Base-by-base conservation (phyloP, 2,113 vertebrate genomes). In the Melanerpes formicivorus region DNA sequence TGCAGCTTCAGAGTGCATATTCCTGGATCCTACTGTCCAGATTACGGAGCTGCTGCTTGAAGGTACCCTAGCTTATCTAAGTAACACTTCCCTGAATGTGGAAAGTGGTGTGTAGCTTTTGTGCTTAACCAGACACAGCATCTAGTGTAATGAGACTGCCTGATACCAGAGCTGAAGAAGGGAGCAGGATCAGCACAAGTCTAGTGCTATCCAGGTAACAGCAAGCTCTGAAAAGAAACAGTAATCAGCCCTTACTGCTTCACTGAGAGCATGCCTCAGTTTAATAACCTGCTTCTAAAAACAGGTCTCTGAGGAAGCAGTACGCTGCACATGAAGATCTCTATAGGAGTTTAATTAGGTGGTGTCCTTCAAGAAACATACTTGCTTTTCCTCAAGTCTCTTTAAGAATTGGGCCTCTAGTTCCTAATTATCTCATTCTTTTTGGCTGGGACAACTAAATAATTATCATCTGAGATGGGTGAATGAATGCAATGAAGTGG, bases 341-440 rank as follows among this genome's bases (percentile, higher is more conserved):
- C 72, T 74, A 15, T 12, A 87, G 85, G 75, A 93, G 25, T 60
- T 73, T 83, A 93, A 87, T 93, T 90, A 91, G 87, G 58, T 63
- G 25, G 30, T 82, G 52, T 87, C 87, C 89, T 91, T 70, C 3
- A 7, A 85, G 75, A 85, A 83, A 63, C 67, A 40, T 40, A 30
- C 42, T 52, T 77, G 23, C 52, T 65, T 66, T 26, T 69, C 9
- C 73, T 71, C 30, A 40, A 44, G 30, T 87, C 34, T 37, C 7
- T 85, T 64, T 67, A 77, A 80, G 32, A 83, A 64, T 75, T 2
- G 1, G 42, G 60, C n/a, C 52, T 85, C 56, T 60, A 25, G 40
- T 56, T 90, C 72, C 62, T 83, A 87, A 91, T 90, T 80, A 60
- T 56, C 27, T 74, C 85, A 42, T 90, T 85, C 69, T 80, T 90